Base-by-base conservation (phyloP, 2,797 vertebrate genomes). In the Decapterus maruadsi region DNA sequence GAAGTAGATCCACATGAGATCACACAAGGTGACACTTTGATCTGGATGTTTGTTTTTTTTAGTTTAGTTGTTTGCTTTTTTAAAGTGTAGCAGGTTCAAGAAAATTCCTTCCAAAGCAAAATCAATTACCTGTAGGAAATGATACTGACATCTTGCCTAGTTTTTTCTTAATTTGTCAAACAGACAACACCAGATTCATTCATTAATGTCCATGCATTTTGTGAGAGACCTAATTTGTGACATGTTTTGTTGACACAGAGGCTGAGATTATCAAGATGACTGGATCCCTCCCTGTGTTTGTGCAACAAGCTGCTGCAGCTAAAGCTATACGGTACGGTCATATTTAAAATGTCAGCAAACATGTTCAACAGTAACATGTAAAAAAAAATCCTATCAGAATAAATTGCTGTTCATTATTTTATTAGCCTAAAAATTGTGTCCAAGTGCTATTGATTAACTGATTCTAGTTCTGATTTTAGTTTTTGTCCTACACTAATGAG, bases 271-370 rank as follows among this genome's bases (percentile, higher is more conserved):
- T 78, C 7, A 80, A 76, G 40, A 81, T 77, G 56, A 90, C 68
- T 4, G 72, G 89, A 20, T 92, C 91, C 0, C n/a, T 94, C 43
- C 86, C 93, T 10, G 61, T 77, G 38, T 94, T 94, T 61, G 40
- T 96, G 65, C 94, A 96, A 88, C 95, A 96, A 90, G 95, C 95
- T 45, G 95, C 96, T 51, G 94, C 95, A 4, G 96, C 96, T 75
- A 96, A 95, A 94, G 74, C 91, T 51, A 88, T 95, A 51, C 80
- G 94, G 95, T 97, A 89, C 78, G 85, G 36, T 36, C 12, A 1
- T 36, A 19, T 36, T 64, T 45, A 22, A 11, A 63, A 31, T 13
- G 12, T 58, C 2, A 14, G 48, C 55, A 54, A 56, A 50, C 17
- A 51, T 59, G 22, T 26, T 73, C 11, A 45, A 48, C 48, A 34